Conservation (phyloP, 53 echinoderm and acorn worm genomes). For the Temnopleurus reevesii region DNA sequence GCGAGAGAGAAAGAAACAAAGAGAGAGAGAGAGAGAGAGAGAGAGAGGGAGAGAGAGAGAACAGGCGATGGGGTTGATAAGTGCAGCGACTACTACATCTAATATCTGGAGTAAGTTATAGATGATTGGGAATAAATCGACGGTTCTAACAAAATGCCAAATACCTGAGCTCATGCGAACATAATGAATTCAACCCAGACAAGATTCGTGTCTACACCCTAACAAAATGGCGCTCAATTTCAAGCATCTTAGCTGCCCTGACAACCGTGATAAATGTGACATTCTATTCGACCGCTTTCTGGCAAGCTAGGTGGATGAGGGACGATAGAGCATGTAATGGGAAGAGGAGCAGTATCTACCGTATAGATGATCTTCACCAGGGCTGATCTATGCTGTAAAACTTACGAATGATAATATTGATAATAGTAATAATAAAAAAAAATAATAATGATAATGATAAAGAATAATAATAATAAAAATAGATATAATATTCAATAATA, state of each 20-base stretch:
- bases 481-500: too few species aligned
- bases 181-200: not conserved
- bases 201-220: conserved; percentile 11
- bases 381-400: too few species aligned
- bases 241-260: conserved; percentile 24
- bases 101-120: not conserved
- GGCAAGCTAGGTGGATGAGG: not conserved
- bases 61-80: not conserved
- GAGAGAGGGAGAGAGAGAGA: not conserved
- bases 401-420: too few species aligned
- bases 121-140: not conserved
- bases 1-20: not conserved
- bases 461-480: too few species aligned
- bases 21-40: not conserved
- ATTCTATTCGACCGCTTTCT: conserved; percentile 12
- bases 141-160: not conserved
- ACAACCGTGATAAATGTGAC: conserved; percentile 23
- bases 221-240: conserved; percentile 34
- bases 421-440: too few species aligned
- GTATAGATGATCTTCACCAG: too few species aligned
- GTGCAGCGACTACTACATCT: too few species aligned
- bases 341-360: too few species aligned
- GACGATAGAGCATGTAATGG: not conserved
- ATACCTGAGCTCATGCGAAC: not conserved
- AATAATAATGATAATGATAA: too few species aligned